Evolutionary conservation across 2,888 invertebrate genomes (phyloP).

Genomic region (Omphaloscelis lunosa): DNA sequence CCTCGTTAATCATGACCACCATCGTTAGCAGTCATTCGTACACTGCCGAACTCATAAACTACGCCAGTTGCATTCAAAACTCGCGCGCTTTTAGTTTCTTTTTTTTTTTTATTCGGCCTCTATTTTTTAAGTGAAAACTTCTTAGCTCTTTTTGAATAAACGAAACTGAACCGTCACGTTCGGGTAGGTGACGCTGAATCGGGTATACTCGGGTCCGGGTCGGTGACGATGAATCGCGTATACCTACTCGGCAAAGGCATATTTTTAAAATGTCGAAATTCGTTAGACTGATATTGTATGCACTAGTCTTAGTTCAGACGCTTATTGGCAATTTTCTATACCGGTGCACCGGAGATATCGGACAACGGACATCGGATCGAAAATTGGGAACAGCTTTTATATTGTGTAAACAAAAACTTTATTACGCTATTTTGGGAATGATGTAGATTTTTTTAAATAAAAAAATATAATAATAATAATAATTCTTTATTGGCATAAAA

Average conservation of each 20-base stretch:
- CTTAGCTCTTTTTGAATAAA: too few species aligned
- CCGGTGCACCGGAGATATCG: slow-evolving; percentile 69
- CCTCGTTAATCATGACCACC: slow-evolving; percentile 21
- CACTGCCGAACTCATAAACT: slow-evolving; percentile 34
- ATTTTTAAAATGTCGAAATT: slow-evolving; percentile 10
- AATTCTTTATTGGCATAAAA: too few species aligned
- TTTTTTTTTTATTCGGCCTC: neutral
- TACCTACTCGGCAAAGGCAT: too few species aligned
- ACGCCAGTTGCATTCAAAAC: slow-evolving; percentile 34
- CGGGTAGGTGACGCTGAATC: too few species aligned
- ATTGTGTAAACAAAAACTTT: slow-evolving; percentile 57
- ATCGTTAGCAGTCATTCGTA: slow-evolving; percentile 38
- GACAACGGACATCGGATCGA: slow-evolving; percentile 67
- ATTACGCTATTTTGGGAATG: slow-evolving; percentile 34
- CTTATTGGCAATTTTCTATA: slow-evolving; percentile 81
- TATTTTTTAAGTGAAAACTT: neutral
- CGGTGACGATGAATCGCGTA: too few species aligned
- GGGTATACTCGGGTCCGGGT: too few species aligned
- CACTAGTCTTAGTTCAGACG: slow-evolving; percentile 52
- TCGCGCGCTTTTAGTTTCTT: slow-evolving; percentile 9
- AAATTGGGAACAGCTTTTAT: slow-evolving; percentile 62
- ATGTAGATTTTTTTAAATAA: slow-evolving; percentile 2
- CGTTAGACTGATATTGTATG: slow-evolving; percentile 38
- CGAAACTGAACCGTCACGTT: too few species aligned
- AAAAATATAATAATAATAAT: too few species aligned